Evolutionary conservation across 2,888 invertebrate species (phyloP).

Genomic region (Eristalis pertinax): DNA sequence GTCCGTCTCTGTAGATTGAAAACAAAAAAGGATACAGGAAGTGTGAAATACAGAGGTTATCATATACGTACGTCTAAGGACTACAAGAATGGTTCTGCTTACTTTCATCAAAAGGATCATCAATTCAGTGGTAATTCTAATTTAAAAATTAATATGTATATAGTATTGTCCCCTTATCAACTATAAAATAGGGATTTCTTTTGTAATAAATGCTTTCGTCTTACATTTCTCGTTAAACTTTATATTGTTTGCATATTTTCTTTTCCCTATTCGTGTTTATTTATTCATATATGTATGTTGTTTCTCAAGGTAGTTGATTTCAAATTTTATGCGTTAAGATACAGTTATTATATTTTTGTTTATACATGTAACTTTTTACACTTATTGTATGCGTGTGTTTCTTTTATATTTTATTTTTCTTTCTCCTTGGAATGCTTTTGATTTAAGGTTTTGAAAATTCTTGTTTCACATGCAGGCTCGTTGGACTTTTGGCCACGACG

Average conservation of each 20-base stretch:
- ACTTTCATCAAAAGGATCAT: constrained; percentile 72
- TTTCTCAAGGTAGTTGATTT: constrained; percentile 70
- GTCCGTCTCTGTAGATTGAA: constrained; percentile 7
- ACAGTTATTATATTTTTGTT: constrained; percentile 49
- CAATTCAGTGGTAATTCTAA: constrained; percentile 60
- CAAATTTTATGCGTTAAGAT: constrained; percentile 46
- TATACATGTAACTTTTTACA: constrained; percentile 64
- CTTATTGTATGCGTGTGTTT: constrained; percentile 38
- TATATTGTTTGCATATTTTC: constrained; percentile 22
- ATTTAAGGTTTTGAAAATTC: neutral
- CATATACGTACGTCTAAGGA: constrained; percentile 13
- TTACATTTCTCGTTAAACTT: constrained; percentile 38
- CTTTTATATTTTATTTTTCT: constrained; percentile 70
- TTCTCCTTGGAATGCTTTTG: constrained; percentile 46
- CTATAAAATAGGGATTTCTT: neutral
- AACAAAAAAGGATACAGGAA: constrained; percentile 6
- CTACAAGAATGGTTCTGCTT: constrained; percentile 14
- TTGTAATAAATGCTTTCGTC: constrained; percentile 72
- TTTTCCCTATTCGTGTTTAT: constrained; percentile 14
- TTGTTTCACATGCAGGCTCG: constrained; percentile 6
- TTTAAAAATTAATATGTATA: constrained; percentile 26
- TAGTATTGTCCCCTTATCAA: neutral
- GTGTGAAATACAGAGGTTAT: constrained; percentile 28
- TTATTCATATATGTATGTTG: constrained; percentile 51
- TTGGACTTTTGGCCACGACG: neutral